Conservation (phyloP, 1,140 invertebrate genomes). For the Zaprionus ghesquierei region DNA sequence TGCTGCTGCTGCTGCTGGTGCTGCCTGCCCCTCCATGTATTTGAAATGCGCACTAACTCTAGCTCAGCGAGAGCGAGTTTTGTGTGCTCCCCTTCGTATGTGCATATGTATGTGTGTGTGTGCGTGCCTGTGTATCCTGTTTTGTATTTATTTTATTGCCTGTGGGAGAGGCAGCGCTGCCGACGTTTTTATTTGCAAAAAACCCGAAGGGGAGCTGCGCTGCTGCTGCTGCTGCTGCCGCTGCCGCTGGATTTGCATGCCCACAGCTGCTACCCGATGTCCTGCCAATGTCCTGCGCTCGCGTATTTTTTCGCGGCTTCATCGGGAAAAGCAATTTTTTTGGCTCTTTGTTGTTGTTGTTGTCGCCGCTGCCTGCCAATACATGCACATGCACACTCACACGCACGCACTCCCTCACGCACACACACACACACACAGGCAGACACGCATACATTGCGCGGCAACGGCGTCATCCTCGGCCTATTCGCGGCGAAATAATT, state of each 20-base stretch:
- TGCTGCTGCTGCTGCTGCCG: conserved; percentile 1
- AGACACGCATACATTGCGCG: conserved; percentile 37
- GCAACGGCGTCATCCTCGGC: conserved; percentile 69
- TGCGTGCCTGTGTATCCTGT: conserved; percentile 32
- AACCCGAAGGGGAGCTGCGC: conserved; percentile 16
- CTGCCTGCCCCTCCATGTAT: conserved; percentile 67
- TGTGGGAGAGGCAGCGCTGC: conserved; percentile 59
- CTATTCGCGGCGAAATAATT: conserved; percentile 82
- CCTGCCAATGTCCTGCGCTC: conserved; percentile 57
- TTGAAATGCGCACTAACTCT: conserved; percentile 82
- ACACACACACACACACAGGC: conserved; percentile 20
- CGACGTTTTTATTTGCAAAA: conserved; percentile 72
- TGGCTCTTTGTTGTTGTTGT: conserved; percentile 31
- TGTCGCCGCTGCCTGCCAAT: conserved; percentile 48
- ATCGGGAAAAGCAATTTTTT: conserved; percentile 66
- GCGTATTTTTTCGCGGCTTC: conserved; percentile 80
- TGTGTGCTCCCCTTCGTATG: conserved; percentile 13
- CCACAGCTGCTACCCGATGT: conserved; percentile 36
- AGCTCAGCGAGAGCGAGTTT: conserved; percentile 57
- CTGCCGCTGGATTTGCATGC: conserved; percentile 56
- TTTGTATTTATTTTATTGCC: conserved; percentile 56
- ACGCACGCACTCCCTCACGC: conserved; percentile 16
- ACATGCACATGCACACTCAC: conserved; percentile 39
- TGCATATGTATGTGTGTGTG: conserved; percentile 16
- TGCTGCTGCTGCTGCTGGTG: conserved; percentile 8